A percentile compares a stretch with the other conserved stretches of the same genome.
Evolutionary conservation across 1,140 invertebrate species (phyloP).

Genomic region (Diachasmimorpha longicaudata): DNA sequence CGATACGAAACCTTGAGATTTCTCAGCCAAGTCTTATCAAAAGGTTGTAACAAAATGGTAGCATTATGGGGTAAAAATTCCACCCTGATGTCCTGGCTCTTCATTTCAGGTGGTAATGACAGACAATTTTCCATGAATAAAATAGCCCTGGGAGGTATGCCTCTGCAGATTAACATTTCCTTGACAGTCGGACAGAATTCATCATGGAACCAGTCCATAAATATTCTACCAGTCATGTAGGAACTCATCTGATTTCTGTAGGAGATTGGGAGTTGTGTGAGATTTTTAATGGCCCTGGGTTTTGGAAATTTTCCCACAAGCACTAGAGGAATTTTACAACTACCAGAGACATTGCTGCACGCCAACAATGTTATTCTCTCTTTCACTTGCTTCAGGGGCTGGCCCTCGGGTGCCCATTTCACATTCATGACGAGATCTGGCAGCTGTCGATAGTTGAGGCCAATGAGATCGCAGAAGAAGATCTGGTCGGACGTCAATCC

Average conservation of each 20-base stretch:
- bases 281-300: slow-evolving; percentile 27
- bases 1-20: slow-evolving; percentile 27
- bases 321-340: slow-evolving; percentile 15
- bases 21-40: slow-evolving; percentile 53
- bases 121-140: slow-evolving; percentile 23
- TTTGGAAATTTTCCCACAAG: slow-evolving; percentile 27
- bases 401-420: neutral
- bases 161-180: slow-evolving; percentile 1
- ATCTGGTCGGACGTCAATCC: slow-evolving; percentile 32
- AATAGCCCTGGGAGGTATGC: slow-evolving; percentile 21
- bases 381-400: slow-evolving; percentile 14
- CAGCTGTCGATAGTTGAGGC: slow-evolving; percentile 35
- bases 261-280: slow-evolving; percentile 16
- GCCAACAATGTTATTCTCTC: slow-evolving; percentile 24
- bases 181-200: slow-evolving; percentile 26
- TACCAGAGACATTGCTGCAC: slow-evolving; percentile 25
- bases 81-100: neutral
- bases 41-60: slow-evolving; percentile 48
- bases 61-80: slow-evolving; percentile 46
- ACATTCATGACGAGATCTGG: slow-evolving; percentile 26
- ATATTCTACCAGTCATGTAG: slow-evolving; percentile 28
- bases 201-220: slow-evolving; percentile 24
- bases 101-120: neutral
- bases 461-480: slow-evolving; percentile 35
- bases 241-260: slow-evolving; percentile 31